Percentiles rank a stretch among this genome's conserved stretches.
Conservation (phyloP, 2,797 vertebrate genomes). For the Peromyscus eremicus region DNA sequence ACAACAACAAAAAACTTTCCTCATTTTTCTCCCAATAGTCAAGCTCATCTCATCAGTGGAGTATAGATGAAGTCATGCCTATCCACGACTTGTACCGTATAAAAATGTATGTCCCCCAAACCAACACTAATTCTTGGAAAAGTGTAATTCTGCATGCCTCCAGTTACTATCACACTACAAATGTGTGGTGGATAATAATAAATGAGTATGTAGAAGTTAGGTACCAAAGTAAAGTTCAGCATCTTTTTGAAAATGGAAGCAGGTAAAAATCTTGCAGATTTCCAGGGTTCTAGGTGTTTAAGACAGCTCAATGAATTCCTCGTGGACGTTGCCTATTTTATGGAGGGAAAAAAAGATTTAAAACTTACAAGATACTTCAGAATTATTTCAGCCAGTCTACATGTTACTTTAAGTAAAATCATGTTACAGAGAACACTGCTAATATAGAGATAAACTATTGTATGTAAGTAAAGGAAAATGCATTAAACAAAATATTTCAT, state of each 20-base stretch:
- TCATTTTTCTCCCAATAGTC: not conserved
- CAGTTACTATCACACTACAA: not conserved
- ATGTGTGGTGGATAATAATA: not conserved
- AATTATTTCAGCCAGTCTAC: constrained; percentile 50
- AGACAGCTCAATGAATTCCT: constrained; percentile 70
- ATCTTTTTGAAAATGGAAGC: constrained; percentile 34
- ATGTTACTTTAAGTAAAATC: constrained; percentile 56
- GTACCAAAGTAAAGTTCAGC: not conserved
- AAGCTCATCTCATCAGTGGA: constrained; percentile 32
- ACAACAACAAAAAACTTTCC: not conserved
- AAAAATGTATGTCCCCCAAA: constrained; percentile 27
- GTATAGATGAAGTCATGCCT: not conserved
- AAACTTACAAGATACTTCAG: constrained; percentile 55
- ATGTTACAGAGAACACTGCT: not conserved
- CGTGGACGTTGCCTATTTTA: constrained; percentile 55
- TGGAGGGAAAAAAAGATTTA: constrained; percentile 43
- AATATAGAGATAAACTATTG: constrained; percentile 25
- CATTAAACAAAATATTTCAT: constrained; percentile 62
- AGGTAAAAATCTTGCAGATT: not conserved
- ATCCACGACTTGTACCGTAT: not conserved
- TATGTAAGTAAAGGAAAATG: not conserved
- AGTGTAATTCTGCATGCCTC: not conserved
- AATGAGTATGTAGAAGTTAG: not conserved
- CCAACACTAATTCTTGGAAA: not conserved
- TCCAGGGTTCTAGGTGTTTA: not conserved